These are phyloP conservation scores for Aethes cnicana DNA, from an alignment of 2,888 invertebrate genomes.

Conservation along the genomic window DNA sequence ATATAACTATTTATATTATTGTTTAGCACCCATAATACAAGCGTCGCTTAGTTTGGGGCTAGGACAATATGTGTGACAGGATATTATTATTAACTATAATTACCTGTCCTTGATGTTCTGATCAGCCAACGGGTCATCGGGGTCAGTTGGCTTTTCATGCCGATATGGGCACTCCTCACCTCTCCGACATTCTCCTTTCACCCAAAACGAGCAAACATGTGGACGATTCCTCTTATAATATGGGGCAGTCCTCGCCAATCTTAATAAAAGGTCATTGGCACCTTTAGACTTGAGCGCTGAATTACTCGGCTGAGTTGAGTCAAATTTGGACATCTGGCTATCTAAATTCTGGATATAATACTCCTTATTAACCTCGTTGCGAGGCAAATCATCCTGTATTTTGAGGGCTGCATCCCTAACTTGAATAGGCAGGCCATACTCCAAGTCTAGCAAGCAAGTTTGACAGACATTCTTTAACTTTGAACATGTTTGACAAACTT, in stretches of 20 bases:
- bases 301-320: constrained; percentile 80
- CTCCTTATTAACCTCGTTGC: constrained; percentile 97
- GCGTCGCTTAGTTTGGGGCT: no score
- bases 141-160: constrained; percentile 98
- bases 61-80: no score
- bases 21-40: no score
- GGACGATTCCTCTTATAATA: constrained; percentile 97
- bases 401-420: constrained; percentile 95
- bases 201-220: constrained; percentile 98
- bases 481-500: constrained; percentile 97
- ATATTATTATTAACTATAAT: no score
- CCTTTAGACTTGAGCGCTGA: constrained; percentile 88
- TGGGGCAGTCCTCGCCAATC: constrained; percentile 94
- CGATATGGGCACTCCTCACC: constrained; percentile 98
- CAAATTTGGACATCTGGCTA: constrained; percentile 83
- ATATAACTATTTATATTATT: no score
- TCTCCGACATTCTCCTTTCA: constrained; percentile 97
- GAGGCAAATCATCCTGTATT: constrained; percentile 94
- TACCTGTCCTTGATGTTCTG: constrained; percentile 96
- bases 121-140: constrained; percentile 97
- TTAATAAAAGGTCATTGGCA: constrained; percentile 90
- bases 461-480: constrained; percentile 98
- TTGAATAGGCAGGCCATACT: constrained; percentile 94
- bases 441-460: constrained; percentile 95
- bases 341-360: constrained; percentile 96